Evolutionary conservation across 2,888 invertebrate species (phyloP).

Genomic region (Dolichomitus sp.): DNA sequence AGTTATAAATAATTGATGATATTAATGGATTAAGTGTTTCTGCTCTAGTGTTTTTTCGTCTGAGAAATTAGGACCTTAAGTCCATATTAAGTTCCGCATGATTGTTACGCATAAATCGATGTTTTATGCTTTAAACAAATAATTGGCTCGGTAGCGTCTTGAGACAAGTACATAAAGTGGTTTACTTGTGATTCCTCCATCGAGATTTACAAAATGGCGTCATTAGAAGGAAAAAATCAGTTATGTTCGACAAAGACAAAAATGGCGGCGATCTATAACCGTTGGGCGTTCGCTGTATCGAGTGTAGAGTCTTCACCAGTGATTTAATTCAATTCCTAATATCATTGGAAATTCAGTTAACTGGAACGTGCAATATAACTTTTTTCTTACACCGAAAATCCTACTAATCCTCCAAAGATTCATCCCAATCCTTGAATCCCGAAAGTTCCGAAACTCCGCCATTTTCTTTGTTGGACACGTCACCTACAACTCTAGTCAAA

Average conservation of each 20-base stretch:
- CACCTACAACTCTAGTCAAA: constrained; percentile 45
- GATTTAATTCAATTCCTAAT: background rate
- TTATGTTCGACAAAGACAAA: constrained; percentile 1
- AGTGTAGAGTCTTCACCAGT: background rate
- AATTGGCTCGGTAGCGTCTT: background rate
- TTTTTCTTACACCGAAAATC: background rate
- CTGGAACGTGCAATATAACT: background rate
- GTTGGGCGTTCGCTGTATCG: background rate
- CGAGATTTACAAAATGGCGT: constrained; percentile 14
- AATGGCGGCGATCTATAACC: background rate
- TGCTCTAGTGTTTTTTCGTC: background rate
- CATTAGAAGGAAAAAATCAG: background rate
- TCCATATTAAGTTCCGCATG: background rate
- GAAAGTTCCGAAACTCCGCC: background rate
- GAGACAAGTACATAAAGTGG: background rate
- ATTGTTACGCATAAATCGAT: background rate
- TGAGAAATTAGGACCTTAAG: background rate
- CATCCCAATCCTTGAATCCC: background rate
- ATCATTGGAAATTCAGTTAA: background rate
- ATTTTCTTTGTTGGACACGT: constrained; percentile 28
- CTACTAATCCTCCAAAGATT: background rate
- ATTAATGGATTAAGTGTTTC: background rate
- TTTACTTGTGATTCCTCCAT: too few species aligned
- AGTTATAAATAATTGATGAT: constrained; percentile 3
- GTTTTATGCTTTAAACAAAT: background rate